A percentile compares a stretch with the other conserved stretches of the same genome.
Conservation (phyloP, 2,797 vertebrate species). For the Macroramphosus scolopax region DNA sequence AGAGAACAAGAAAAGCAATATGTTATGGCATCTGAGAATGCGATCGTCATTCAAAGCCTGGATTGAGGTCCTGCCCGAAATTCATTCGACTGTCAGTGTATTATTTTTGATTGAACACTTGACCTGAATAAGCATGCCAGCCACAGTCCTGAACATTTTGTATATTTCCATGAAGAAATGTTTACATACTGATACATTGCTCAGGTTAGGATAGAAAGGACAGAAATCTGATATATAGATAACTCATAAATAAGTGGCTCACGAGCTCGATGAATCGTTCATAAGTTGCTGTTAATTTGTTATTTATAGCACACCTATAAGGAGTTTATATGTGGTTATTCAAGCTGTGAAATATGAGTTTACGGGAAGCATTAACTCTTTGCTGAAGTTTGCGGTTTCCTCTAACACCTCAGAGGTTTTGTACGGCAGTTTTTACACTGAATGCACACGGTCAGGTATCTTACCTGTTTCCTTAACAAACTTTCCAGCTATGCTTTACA, state of each 20-base stretch:
- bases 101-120: constrained; percentile 45
- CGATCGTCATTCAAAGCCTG: constrained; percentile 15
- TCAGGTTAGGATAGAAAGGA: constrained; percentile 72
- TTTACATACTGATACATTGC: constrained; percentile 75
- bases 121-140: constrained; percentile 63
- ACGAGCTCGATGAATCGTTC: constrained; percentile 51
- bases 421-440: constrained; percentile 69
- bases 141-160: constrained; percentile 53
- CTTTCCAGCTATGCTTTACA: constrained; percentile 21
- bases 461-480: constrained; percentile 26
- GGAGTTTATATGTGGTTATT: constrained; percentile 42
- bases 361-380: constrained; percentile 38
- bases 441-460: constrained; percentile 53
- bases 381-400: constrained; percentile 45
- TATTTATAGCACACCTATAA: constrained; percentile 60
- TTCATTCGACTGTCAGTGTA: constrained; percentile 29
- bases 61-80: constrained; percentile 25
- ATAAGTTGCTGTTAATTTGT: constrained; percentile 66
- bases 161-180: constrained; percentile 71
- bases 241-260: constrained; percentile 54
- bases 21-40: constrained; percentile 37
- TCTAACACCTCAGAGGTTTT: constrained; percentile 61
- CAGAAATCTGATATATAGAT: constrained; percentile 45
- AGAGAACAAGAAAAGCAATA: constrained; percentile 64
- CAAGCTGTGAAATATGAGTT: constrained; percentile 52